A percentile compares a stretch with the other conserved stretches of the same genome.
phyloP scores from a whole-genome alignment of 2,113 vertebrate species.

The Anseranas semipalmata region DNA sequence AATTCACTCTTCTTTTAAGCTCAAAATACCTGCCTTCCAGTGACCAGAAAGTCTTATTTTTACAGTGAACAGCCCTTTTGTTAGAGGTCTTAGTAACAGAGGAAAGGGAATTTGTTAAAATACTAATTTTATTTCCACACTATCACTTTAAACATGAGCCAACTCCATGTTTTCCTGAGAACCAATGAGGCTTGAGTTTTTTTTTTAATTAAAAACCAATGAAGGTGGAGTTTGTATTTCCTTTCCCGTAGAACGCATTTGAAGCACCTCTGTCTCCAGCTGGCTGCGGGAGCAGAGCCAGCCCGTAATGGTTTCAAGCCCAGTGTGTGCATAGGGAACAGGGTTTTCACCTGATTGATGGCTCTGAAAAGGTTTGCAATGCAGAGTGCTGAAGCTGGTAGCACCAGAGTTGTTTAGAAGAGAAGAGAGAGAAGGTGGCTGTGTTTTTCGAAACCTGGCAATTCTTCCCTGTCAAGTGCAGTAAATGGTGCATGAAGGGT shows the following conservation, averaged over 20 bases:
- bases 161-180: slow-evolving; percentile 34
- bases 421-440: background rate
- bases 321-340: slow-evolving; percentile 32
- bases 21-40: background rate
- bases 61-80: background rate
- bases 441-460: slow-evolving; percentile 20
- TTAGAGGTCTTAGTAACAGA: background rate
- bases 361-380: background rate
- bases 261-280: slow-evolving; percentile 65
- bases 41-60: slow-evolving; percentile 14
- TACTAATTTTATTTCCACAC: slow-evolving; percentile 31
- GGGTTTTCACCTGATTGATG: slow-evolving; percentile 36
- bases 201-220: slow-evolving; percentile 56
- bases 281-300: slow-evolving; percentile 62
- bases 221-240: slow-evolving; percentile 42
- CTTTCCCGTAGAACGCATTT: slow-evolving; percentile 30
- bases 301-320: slow-evolving; percentile 46
- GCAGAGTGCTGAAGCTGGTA: background rate
- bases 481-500: slow-evolving; percentile 22
- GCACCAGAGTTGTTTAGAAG: slow-evolving; percentile 5
- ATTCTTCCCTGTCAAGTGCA: slow-evolving; percentile 19
- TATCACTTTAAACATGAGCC: slow-evolving; percentile 27
- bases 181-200: slow-evolving; percentile 51
- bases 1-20: background rate
- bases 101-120: background rate